Percentiles rank a stretch among this genome's conserved stretches.
Conservation (phyloP, 2,113 vertebrate genomes). For the Actenoides hombroni region DNA sequence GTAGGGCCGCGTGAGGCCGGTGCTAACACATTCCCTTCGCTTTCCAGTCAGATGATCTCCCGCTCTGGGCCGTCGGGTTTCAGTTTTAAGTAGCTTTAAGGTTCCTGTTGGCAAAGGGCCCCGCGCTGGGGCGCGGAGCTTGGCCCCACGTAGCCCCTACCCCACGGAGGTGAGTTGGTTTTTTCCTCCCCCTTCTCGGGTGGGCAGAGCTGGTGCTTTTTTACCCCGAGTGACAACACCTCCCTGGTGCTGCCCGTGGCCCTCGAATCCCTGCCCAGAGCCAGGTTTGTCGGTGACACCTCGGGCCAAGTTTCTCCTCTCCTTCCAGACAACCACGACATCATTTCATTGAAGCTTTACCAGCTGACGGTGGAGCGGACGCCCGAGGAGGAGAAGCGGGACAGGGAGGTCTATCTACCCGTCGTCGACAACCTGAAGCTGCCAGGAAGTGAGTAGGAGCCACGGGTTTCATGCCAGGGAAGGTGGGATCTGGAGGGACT, state of each 20-base stretch:
- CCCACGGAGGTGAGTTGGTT: neutral
- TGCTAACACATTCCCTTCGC: neutral
- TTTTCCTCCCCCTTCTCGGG: too few relatives aligned
- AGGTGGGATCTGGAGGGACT: neutral
- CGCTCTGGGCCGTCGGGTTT: neutral
- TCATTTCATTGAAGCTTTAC: constrained; percentile 93
- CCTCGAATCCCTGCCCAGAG: fast-evolving
- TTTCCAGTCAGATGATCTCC: neutral
- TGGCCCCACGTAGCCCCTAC: neutral
- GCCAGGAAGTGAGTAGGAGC: constrained; percentile 72
- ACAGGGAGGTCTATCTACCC: constrained; percentile 87
- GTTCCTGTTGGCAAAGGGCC: neutral
- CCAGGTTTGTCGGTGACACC: fast-evolving
- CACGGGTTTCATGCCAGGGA: fast-evolving
- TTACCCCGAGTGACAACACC: fast-evolving
- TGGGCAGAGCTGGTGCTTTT: neutral
- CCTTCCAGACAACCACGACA: constrained; percentile 89
- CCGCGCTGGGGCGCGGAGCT: neutral
- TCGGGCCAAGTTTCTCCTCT: fast-evolving
- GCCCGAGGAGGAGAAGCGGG: constrained; percentile 81
- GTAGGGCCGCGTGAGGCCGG: neutral
- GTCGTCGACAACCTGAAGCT: constrained; percentile 91
- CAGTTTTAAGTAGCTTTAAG: neutral
- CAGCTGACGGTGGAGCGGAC: constrained; percentile 88
- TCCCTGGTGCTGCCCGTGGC: fast-evolving